These are phyloP conservation scores for Ooceraea biroi DNA, from an alignment of 1,140 invertebrate genomes.

Conservation along the genomic window DNA sequence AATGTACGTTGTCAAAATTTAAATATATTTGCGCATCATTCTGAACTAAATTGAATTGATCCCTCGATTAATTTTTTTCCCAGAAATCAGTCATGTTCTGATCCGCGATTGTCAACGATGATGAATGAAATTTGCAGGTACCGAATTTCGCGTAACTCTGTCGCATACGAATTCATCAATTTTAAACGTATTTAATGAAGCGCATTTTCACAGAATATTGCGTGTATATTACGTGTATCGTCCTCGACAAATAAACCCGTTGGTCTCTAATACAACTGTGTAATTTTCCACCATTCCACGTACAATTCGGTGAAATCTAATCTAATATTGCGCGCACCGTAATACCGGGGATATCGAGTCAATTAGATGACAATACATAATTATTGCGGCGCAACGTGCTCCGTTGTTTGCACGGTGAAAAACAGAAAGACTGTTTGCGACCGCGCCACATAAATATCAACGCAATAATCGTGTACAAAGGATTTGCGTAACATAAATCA, in stretches of 20 bases:
- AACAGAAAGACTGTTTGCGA: slow-evolving; percentile 51
- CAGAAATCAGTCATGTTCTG: neutral
- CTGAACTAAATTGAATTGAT: neutral
- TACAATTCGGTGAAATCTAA: slow-evolving; percentile 59
- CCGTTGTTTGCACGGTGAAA: slow-evolving; percentile 49
- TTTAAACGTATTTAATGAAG: slow-evolving; percentile 26
- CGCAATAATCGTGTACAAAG: slow-evolving; percentile 21
- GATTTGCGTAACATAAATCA: slow-evolving; percentile 1
- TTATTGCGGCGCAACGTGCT: slow-evolving; percentile 57
- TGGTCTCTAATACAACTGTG: slow-evolving; percentile 27
- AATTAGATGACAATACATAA: slow-evolving; percentile 63
- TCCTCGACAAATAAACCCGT: slow-evolving; percentile 32
- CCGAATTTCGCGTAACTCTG: slow-evolving; percentile 18
- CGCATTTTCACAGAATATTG: slow-evolving; percentile 15
- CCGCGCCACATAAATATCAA: slow-evolving; percentile 29
- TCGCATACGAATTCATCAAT: slow-evolving; percentile 6
- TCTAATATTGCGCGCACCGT: slow-evolving; percentile 52
- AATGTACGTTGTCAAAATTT: neutral
- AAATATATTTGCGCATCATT: neutral
- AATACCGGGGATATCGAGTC: slow-evolving; percentile 55
- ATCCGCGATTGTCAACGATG: neutral
- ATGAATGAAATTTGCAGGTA: neutral
- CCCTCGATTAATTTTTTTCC: neutral
- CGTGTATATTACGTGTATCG: neutral
- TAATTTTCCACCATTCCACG: slow-evolving; percentile 55